Evolutionary conservation across 2,888 invertebrate species (phyloP).

Genomic region (Limenitis camilla): DNA sequence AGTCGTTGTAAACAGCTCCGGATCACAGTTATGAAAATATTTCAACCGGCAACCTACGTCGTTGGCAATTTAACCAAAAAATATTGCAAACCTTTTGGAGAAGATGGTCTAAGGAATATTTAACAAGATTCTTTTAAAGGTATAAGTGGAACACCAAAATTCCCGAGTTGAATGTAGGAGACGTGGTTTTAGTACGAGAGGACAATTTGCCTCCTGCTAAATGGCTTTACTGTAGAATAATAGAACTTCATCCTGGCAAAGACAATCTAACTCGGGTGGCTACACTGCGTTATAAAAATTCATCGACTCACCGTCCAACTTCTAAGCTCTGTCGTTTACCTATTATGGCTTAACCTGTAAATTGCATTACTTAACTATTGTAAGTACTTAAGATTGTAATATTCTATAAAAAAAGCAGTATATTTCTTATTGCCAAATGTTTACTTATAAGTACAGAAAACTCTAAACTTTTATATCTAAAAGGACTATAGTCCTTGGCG

Average conservation of each 20-base stretch:
- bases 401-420: no score
- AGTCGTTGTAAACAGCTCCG: constrained; percentile 18
- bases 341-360: not conserved
- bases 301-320: not conserved
- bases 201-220: constrained; percentile 20
- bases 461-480: no score
- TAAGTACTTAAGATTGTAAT: not conserved
- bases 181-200: constrained; percentile 22
- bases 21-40: constrained; percentile 14
- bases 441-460: no score
- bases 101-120: constrained; percentile 15
- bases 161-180: constrained; percentile 12
- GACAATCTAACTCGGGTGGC: constrained; percentile 6
- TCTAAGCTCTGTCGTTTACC: constrained; percentile 3
- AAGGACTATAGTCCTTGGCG: no score
- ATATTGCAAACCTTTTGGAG: constrained; percentile 22
- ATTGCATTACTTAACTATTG: no score
- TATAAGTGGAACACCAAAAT: constrained; percentile 15
- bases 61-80: constrained; percentile 5
- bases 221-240: constrained; percentile 19
- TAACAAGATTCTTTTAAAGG: constrained; percentile 9
- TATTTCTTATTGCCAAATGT: no score
- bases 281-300: not conserved
- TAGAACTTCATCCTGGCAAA: constrained; percentile 15
- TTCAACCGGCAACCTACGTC: constrained; percentile 1